Conservation (phyloP, 2,797 vertebrate genomes). For the Hapalemur alaotrensis region DNA sequence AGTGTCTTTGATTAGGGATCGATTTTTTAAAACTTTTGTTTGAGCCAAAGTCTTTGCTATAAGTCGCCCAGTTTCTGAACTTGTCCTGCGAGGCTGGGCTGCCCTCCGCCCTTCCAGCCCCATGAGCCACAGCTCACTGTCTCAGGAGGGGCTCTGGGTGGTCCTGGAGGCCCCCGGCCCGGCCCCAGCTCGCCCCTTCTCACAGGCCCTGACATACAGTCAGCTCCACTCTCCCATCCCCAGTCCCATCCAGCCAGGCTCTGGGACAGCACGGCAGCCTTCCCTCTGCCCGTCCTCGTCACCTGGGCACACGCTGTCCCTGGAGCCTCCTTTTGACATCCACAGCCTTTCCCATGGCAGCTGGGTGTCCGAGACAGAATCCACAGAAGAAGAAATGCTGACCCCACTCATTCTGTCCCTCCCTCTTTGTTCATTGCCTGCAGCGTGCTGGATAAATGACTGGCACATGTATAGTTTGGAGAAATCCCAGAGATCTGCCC, state of each 20-base stretch:
- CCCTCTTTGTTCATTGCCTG: not conserved
- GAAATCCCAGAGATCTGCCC: not conserved
- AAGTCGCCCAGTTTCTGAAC: not conserved
- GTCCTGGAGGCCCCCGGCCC: not conserved
- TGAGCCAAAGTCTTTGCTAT: not conserved
- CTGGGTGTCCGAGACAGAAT: too few species aligned
- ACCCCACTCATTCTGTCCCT: not conserved
- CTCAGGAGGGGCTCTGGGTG: not conserved
- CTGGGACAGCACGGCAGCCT: fast-evolving
- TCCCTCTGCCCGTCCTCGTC: fast-evolving
- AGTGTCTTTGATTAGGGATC: not conserved
- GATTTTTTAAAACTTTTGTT: not conserved
- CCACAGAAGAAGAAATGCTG: not conserved
- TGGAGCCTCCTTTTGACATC: fast-evolving
- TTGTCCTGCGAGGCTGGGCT: not conserved
- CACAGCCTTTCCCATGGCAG: fast-evolving
- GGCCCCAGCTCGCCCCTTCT: not conserved
- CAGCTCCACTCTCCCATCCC: not conserved
- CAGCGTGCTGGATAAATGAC: fast-evolving
- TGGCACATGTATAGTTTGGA: not conserved
- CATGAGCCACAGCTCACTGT: fast-evolving
- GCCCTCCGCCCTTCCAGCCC: not conserved
- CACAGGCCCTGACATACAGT: not conserved
- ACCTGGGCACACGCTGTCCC: fast-evolving
- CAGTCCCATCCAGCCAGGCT: not conserved